Evolutionary conservation across 2,888 invertebrate species (phyloP).

Genomic region (Drosophila fulvimacula): DNA sequence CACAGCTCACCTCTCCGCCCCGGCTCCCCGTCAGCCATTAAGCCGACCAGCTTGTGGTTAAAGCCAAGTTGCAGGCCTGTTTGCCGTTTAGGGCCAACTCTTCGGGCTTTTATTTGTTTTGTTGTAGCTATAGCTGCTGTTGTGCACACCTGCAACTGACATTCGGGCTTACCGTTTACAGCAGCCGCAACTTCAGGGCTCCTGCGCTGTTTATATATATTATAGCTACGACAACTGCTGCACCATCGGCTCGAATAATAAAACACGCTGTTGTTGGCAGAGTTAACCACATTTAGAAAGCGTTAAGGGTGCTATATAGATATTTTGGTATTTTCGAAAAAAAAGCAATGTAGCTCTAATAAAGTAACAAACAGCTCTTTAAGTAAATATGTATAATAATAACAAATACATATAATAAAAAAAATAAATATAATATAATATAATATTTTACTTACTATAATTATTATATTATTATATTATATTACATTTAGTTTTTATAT

Average conservation of each 20-base stretch:
- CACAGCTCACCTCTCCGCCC: conserved; percentile 17
- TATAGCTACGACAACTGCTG: conserved; percentile 32
- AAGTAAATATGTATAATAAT: not conserved
- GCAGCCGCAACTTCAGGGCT: conserved; percentile 42
- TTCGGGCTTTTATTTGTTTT: conserved; percentile 23
- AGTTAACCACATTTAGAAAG: conserved; percentile 13
- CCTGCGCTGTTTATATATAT: conserved; percentile 36
- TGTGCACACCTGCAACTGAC: conserved; percentile 72
- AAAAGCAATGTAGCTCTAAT: not conserved
- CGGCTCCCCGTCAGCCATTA: conserved; percentile 21
- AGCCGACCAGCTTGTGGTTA: conserved; percentile 71
- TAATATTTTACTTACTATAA: not conserved
- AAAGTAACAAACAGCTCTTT: not conserved
- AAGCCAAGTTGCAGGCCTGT: conserved; percentile 57
- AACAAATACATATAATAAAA: too few relatives aligned
- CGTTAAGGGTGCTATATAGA: not conserved
- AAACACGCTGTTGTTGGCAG: conserved; percentile 24
- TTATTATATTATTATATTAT: not conserved
- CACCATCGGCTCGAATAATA: conserved; percentile 35
- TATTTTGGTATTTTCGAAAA: not conserved
- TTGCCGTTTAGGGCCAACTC: conserved; percentile 67
- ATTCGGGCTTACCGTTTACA: conserved; percentile 63
- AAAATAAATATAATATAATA: not conserved
- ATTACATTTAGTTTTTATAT: not conserved
- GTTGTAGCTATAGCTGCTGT: conserved; percentile 28